Percentiles rank a stretch among this genome's conserved stretches.
Conservation (phyloP, 2,888 invertebrate genomes). For the Geophilus truncorum region DNA sequence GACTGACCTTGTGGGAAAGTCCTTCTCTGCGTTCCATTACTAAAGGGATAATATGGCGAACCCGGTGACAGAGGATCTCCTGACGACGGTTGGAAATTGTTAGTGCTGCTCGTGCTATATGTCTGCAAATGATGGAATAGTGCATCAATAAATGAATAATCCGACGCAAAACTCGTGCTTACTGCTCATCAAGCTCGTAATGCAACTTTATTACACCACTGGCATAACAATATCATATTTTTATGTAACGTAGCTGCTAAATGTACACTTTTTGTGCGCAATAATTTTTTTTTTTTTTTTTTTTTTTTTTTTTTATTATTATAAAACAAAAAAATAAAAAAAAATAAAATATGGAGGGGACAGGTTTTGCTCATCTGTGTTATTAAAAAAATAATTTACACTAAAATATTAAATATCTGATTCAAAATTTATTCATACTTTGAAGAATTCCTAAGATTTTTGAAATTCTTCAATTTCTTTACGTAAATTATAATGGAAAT, state of each 20-base stretch:
- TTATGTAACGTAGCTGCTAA: background rate
- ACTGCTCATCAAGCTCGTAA: background rate
- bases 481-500: too few relatives aligned
- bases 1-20: conserved; percentile 37
- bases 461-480: too few relatives aligned
- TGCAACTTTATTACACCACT: background rate
- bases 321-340: too few relatives aligned
- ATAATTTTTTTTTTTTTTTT: background rate
- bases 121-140: background rate
- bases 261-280: too few relatives aligned
- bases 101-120: conserved; percentile 14
- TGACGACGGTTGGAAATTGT: background rate
- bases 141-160: background rate
- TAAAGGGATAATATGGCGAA: conserved; percentile 38
- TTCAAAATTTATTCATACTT: too few relatives aligned
- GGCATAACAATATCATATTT: background rate
- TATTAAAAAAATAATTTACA: too few relatives aligned
- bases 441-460: too few relatives aligned
- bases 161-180: background rate
- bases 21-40: conserved; percentile 37
- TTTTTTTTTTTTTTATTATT: too few relatives aligned
- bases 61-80: conserved; percentile 35
- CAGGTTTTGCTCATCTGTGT: too few relatives aligned
- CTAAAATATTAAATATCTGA: too few relatives aligned
- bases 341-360: too few relatives aligned